Percentiles rank a stretch among this genome's conserved stretches.
phyloP scores from a whole-genome alignment of 2,113 vertebrate genomes.

The Seriola dumerili region DNA sequence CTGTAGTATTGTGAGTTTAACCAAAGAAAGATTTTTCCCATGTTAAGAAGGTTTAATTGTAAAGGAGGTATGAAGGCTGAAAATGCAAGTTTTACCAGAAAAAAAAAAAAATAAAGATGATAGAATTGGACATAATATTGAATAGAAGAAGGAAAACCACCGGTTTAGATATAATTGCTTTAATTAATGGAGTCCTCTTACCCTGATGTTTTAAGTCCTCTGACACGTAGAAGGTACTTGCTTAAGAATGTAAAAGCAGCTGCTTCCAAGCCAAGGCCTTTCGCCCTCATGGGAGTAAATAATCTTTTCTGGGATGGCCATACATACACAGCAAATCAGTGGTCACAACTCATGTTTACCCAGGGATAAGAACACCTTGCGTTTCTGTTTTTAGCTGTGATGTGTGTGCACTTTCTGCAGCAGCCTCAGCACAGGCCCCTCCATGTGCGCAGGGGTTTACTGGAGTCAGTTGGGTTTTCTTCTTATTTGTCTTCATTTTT shows the following conservation, averaged over 20 bases:
- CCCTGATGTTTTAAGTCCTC: not conserved
- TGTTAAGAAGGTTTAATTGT: slow-evolving; percentile 9
- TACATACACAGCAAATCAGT: not conserved
- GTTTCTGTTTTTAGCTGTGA: slow-evolving; percentile 48
- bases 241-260: slow-evolving; percentile 49
- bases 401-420: slow-evolving; percentile 9
- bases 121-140: not conserved
- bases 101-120: not conserved
- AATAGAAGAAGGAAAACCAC: slow-evolving; percentile 4
- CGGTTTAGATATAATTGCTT: not conserved
- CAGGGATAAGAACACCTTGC: not conserved
- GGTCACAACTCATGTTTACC: not conserved
- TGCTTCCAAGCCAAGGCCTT: slow-evolving; percentile 23
- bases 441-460: not conserved
- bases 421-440: slow-evolving; percentile 17
- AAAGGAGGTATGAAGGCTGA: not conserved
- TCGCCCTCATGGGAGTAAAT: slow-evolving; percentile 22
- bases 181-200: not conserved
- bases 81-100: not conserved
- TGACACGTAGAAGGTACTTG: slow-evolving; percentile 10
- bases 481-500: not conserved
- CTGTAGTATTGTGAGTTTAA: slow-evolving; percentile 15
- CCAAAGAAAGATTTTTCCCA: slow-evolving; percentile 37
- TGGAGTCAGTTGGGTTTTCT: not conserved
- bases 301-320: slow-evolving; percentile 31